Conservation (phyloP, 2,797 vertebrate genomes). For the Coluber constrictor region DNA sequence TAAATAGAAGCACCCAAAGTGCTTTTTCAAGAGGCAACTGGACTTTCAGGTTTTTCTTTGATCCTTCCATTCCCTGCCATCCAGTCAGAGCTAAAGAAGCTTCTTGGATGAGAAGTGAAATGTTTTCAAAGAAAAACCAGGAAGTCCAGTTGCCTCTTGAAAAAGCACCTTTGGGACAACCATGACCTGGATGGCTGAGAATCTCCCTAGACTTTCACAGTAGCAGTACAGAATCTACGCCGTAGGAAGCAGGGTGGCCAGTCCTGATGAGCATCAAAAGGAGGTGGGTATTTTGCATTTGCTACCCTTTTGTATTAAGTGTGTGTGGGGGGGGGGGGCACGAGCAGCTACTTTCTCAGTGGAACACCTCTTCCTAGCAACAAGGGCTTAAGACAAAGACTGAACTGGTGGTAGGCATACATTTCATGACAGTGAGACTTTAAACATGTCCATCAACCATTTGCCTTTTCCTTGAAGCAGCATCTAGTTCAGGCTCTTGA, state of each 20-base stretch:
- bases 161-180: too few relatives aligned
- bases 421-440: neutral
- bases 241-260: neutral
- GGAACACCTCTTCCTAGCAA: neutral
- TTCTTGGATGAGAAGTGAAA: too few relatives aligned
- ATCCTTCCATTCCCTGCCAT: too few relatives aligned
- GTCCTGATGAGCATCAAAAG: rapidly evolving
- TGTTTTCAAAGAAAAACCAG: too few relatives aligned
- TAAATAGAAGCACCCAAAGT: too few relatives aligned
- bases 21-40: too few relatives aligned
- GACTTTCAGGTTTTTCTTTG: too few relatives aligned
- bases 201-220: neutral
- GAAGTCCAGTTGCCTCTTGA: too few relatives aligned
- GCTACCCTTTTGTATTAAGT: neutral
- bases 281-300: neutral
- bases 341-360: neutral
- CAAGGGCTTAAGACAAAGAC: neutral
- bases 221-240: neutral
- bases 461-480: neutral
- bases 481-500: neutral
- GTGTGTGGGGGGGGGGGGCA: too few relatives aligned
- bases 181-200: too few relatives aligned
- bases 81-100: too few relatives aligned
- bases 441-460: neutral
- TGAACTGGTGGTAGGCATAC: neutral